Conservation (phyloP, 2,888 invertebrate genomes). For the Apamea sordens region DNA sequence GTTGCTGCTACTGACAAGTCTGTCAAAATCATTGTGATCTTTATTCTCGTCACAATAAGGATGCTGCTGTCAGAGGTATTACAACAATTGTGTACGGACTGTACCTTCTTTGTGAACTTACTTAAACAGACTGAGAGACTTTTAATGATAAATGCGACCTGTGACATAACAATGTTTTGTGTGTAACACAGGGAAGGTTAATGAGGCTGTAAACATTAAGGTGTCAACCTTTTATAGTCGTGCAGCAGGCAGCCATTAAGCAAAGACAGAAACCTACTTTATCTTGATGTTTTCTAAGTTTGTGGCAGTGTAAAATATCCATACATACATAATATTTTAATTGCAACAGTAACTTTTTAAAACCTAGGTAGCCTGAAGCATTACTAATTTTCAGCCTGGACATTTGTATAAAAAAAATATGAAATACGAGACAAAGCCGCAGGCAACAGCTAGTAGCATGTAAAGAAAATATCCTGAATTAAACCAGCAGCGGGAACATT, state of each 20-base stretch:
- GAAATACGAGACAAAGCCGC: not conserved
- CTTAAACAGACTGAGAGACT: not conserved
- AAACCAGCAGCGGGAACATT: not conserved
- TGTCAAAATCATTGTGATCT: no score
- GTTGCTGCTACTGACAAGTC: no score
- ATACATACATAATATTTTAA: no score
- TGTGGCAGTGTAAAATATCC: no score
- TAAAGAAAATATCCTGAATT: not conserved
- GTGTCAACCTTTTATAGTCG: conserved; percentile 15
- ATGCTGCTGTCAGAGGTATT: no score
- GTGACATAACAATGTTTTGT: conserved; percentile 8
- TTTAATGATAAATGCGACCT: conserved; percentile 32
- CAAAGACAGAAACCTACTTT: no score
- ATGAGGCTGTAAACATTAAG: conserved; percentile 26
- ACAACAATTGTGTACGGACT: no score
- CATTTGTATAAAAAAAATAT: not conserved
- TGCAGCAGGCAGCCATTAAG: not conserved
- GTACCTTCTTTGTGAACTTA: not conserved
- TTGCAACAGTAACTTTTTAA: no score
- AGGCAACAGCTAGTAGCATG: not conserved
- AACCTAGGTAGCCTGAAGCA: no score
- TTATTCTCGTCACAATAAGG: no score
- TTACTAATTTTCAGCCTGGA: no score
- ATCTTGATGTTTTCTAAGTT: not conserved
- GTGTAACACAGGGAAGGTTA: conserved; percentile 15